These are phyloP conservation scores for Canis aureus DNA, from an alignment of 2,113 vertebrate genomes.

Conservation along the genomic window DNA sequence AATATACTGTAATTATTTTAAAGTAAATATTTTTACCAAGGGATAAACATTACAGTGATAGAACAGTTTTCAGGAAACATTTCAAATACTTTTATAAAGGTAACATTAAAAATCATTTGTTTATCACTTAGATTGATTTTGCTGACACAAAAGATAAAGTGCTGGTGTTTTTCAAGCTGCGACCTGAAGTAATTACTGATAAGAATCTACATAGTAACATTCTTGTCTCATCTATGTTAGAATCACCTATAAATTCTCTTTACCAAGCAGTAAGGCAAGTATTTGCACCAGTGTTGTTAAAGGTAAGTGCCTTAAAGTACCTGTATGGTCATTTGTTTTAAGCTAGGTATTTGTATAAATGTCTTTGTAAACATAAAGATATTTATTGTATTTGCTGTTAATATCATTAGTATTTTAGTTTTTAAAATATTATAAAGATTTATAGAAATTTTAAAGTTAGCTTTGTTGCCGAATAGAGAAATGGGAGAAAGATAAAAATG, in stretches of 20 bases:
- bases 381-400: conserved; percentile 40
- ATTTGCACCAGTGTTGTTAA: conserved; percentile 94
- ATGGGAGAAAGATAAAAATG: background rate
- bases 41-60: background rate
- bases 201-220: conserved; percentile 95
- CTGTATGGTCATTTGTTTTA: background rate
- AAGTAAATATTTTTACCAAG: background rate
- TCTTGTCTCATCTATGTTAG: conserved; percentile 97
- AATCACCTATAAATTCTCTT: conserved; percentile 96
- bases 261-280: conserved; percentile 96
- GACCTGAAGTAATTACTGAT: conserved; percentile 95
- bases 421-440: background rate
- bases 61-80: background rate
- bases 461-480: conserved; percentile 11
- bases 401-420: conserved; percentile 30
- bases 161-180: conserved; percentile 97
- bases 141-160: conserved; percentile 90
- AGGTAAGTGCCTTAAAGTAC: conserved; percentile 86
- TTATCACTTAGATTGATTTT: conserved; percentile 90
- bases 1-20: conserved; percentile 8
- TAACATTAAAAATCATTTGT: conserved; percentile 41
- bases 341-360: background rate
- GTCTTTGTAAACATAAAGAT: background rate
- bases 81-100: conserved; percentile 47
- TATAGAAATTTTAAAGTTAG: background rate